Conservation (phyloP, 2,113 vertebrate species). For the Lipophrys pholis region DNA sequence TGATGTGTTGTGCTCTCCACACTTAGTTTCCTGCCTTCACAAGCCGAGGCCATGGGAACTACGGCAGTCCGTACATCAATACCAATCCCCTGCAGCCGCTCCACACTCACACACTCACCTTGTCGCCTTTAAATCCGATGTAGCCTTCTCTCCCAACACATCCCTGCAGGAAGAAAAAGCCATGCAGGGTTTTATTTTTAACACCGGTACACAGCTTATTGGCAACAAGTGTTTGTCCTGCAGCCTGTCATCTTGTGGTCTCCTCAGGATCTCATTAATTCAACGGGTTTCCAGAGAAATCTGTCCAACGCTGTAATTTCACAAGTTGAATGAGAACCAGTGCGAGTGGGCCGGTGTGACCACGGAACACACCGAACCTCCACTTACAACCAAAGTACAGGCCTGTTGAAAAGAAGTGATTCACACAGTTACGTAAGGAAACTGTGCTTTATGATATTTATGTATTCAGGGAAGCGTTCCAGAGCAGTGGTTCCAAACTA, state of each 20-base stretch:
- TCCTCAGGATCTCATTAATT: slow-evolving; percentile 19
- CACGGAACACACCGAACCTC: slow-evolving; percentile 35
- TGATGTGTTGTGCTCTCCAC: no score
- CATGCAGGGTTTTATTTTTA: background rate
- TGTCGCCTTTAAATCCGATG: slow-evolving; percentile 85
- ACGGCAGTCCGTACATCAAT: no score
- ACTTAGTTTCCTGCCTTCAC: no score
- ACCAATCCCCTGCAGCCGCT: no score
- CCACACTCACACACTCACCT: slow-evolving; percentile 74
- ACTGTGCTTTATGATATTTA: no score
- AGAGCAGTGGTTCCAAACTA: no score
- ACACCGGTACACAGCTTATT: background rate
- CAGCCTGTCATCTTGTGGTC: slow-evolving; percentile 7
- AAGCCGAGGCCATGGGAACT: no score
- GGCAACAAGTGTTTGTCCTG: slow-evolving; percentile 1
- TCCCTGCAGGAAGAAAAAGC: slow-evolving; percentile 75
- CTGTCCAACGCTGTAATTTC: slow-evolving; percentile 58
- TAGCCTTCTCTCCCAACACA: slow-evolving; percentile 83
- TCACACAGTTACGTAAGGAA: slow-evolving; percentile 24
- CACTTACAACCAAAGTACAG: slow-evolving; percentile 35
- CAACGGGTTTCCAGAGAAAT: slow-evolving; percentile 32
- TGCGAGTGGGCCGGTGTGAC: slow-evolving; percentile 20
- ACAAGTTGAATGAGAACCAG: slow-evolving; percentile 35
- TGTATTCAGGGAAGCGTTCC: no score
- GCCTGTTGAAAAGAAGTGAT: slow-evolving; percentile 30